Evolutionary conservation across 2,888 invertebrate species (phyloP), one percentile per base, ranked within the genome.

Genomic region (Drymonia ruficornis): DNA sequence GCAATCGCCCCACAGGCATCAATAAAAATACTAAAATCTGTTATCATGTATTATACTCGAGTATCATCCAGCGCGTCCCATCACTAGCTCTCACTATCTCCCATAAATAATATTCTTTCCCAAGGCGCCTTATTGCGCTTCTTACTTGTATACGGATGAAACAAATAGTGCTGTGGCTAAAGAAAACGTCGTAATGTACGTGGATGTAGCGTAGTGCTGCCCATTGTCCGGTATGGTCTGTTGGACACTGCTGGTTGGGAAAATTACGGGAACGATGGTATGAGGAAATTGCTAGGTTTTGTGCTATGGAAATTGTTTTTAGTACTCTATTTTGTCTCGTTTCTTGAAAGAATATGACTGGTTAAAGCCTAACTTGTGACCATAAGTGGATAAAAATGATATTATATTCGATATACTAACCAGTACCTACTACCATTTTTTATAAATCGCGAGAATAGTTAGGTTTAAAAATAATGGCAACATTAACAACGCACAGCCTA

Each of bases 101-200:
- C 84, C 91, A 89, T 91, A 91, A 91, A 91, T 90, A 86, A 91
- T 90, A 88, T 87, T 89, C 89, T 89, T 89, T 89, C 34, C 85
- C 86, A 86, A 72, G 70, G 74, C 71, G 85, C 79, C 86, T 83
- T 88, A 89, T 88, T 89, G 85, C 87, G 67, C 78, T 83, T 77
- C 74, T 63, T 62, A 73, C 75, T 63, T 76, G 72, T 72, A 76
- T 68, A 72, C 77, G 80, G 80, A 83, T 82, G 83, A 86, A 89
- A 89, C 86, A 84, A 86, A 86, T 82, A 84, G 77, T 73, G 63
- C 65, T 61, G 69, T 67, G 72, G 77, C 74, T 75, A 77, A 83
- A 83, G 78, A 82, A 75, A 74, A 78, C 68, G 66, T 74, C 71
- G 74, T 73, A 80, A 80, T 75, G 66, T 79, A 82, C 78, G 79